Evolutionary conservation across 2,113 vertebrate species (phyloP).

Genomic region (Scatophagus argus): DNA sequence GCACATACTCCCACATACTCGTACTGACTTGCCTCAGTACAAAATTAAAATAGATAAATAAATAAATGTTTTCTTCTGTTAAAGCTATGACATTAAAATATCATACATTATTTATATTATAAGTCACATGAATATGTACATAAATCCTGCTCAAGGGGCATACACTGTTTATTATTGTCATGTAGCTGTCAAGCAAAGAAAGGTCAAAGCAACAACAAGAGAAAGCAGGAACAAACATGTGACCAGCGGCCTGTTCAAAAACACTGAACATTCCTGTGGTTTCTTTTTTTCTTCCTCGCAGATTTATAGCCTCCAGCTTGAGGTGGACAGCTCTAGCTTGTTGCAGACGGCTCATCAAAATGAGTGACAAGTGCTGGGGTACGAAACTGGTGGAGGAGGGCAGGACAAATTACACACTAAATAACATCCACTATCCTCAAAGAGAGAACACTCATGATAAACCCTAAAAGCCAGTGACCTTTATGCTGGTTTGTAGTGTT

Average conservation of each 20-base stretch:
- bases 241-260: constrained; percentile 15
- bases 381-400: constrained; percentile 31
- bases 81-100: constrained; percentile 1
- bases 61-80: not conserved
- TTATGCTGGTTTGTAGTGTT: not conserved
- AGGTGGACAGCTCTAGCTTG: constrained; percentile 23
- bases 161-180: not conserved
- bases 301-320: constrained; percentile 37
- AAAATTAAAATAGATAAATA: not conserved
- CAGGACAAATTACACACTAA: constrained; percentile 31
- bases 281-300: not conserved
- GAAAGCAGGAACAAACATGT: not conserved
- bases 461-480: constrained; percentile 15
- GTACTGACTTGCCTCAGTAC: not conserved
- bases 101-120: not conserved
- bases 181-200: constrained; percentile 31
- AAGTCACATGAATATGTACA: not conserved
- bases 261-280: not conserved
- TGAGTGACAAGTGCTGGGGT: constrained; percentile 55
- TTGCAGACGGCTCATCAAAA: constrained; percentile 50
- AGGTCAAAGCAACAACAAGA: constrained; percentile 48
- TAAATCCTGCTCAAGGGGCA: not conserved
- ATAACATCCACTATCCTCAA: too few relatives aligned
- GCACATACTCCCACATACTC: not conserved
- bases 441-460: constrained; percentile 5